These are phyloP conservation scores for Leistus spinibarbis DNA, from an alignment of 2,888 invertebrate genomes.

Conservation along the genomic window DNA sequence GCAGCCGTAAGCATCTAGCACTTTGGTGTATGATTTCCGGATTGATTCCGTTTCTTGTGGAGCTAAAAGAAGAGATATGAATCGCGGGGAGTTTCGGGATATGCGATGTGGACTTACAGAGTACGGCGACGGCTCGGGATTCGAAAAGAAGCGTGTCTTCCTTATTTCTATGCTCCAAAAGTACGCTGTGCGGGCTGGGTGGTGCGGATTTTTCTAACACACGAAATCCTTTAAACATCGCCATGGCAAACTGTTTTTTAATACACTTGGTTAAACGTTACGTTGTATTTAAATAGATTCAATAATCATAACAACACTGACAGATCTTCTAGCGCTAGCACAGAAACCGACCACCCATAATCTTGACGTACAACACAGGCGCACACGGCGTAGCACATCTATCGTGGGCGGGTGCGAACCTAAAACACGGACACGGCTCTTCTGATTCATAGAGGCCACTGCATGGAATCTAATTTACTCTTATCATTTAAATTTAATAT, in stretches of 20 bases:
- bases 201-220: constrained; percentile 87
- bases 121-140: constrained; percentile 86
- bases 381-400: not conserved
- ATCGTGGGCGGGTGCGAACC: not conserved
- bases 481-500: not conserved
- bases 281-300: not conserved
- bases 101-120: constrained; percentile 64
- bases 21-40: constrained; percentile 86
- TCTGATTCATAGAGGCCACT: not conserved
- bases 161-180: constrained; percentile 87
- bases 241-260: constrained; percentile 65
- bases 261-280: not conserved
- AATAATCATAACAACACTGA: not conserved
- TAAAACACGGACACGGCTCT: not conserved
- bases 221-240: constrained; percentile 92
- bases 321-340: not conserved
- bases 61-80: constrained; percentile 59
- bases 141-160: constrained; percentile 89
- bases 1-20: constrained; percentile 94
- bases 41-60: constrained; percentile 88
- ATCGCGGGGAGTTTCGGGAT: constrained; percentile 10
- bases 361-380: no score
- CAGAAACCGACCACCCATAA: not conserved
- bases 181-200: constrained; percentile 86
- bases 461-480: not conserved